Evolutionary conservation across 1,140 invertebrate genomes (phyloP).

Genomic region (Achatina immaculata): DNA sequence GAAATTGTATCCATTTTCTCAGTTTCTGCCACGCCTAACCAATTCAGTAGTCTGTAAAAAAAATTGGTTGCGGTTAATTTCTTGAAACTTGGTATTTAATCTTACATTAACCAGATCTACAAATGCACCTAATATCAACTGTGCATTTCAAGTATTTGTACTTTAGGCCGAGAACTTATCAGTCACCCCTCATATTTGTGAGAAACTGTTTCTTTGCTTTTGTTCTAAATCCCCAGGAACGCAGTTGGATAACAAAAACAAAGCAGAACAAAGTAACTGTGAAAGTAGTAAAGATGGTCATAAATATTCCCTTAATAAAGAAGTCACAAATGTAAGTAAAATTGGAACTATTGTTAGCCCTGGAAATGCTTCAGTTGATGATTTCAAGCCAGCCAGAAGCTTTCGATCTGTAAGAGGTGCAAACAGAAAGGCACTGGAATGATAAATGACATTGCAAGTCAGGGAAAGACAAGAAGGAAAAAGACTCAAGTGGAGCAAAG

Average conservation of each 20-base stretch:
- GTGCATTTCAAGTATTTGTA: too few species aligned
- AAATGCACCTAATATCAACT: too few species aligned
- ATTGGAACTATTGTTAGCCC: conserved; percentile 19
- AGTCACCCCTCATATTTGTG: too few species aligned
- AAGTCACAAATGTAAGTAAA: neutral
- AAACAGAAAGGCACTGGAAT: conserved; percentile 8
- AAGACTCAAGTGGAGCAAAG: neutral
- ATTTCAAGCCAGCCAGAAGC: conserved; percentile 12
- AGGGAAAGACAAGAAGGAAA: neutral
- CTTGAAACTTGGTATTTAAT: too few species aligned
- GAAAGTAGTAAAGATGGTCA: neutral
- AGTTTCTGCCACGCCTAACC: too few species aligned
- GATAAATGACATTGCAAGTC: neutral
- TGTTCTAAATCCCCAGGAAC: too few species aligned
- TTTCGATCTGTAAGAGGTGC: neutral
- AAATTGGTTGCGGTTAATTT: too few species aligned
- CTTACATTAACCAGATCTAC: too few species aligned
- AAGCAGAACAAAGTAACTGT: neutral
- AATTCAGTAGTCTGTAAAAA: too few species aligned
- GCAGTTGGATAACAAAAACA: neutral
- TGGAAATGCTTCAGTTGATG: conserved; percentile 22
- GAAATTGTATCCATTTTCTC: too few species aligned
- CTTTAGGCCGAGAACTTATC: too few species aligned
- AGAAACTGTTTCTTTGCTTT: too few species aligned
- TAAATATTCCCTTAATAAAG: neutral